Base-by-base conservation (phyloP, 1,140 invertebrate genomes). In the Procambarus clarkii region DNA sequence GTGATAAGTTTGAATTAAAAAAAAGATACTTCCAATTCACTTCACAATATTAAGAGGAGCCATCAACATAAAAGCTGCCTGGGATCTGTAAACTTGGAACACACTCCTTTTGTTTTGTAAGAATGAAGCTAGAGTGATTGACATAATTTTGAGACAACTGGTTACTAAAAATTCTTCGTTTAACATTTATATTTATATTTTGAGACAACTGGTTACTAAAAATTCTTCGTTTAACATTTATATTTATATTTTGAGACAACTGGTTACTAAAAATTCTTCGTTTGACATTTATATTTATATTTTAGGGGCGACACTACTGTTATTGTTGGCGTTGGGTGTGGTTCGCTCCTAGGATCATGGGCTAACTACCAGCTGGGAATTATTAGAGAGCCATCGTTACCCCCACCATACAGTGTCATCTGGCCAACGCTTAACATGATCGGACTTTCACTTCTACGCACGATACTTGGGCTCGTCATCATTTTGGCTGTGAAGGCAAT, bases 301-400 rank as follows among this genome's bases (percentile, higher is more conserved):
- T 21, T 93, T 94, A 97, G 98, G 94, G 97, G 97, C 48, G 98
- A 98, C 94, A 98, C 98, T 2, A 96, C 97, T 11, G 96, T 97
- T 95, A 97, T 98, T 83, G 95, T 98, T 77, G 97, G 96, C 45
- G 97, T 97, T 9, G 96, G 96, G 90, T 96, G 96, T n/a, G 98
- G 98, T 69, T 95, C 98, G 81, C 95, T 97, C 78, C 94, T 96
- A 11, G 98, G 97, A n/a, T 96, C 97, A 2, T 98, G 97, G 97
- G 94, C 97, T 7, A 97, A 98, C 95, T 98, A 96, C 94, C 97
- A 97, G 94, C 95, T 96, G 24, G 97, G 97, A 48, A 95, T 96
- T 88, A 96, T 97, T 94, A 94, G 94, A 13, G 95, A 95, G 54
- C 94, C 94, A 34, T 88, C 93, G 24, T 89, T 94, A 94, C 93